phyloP scores from a whole-genome alignment of 2,888 invertebrate species.

The Clepsis dumicolana region DNA sequence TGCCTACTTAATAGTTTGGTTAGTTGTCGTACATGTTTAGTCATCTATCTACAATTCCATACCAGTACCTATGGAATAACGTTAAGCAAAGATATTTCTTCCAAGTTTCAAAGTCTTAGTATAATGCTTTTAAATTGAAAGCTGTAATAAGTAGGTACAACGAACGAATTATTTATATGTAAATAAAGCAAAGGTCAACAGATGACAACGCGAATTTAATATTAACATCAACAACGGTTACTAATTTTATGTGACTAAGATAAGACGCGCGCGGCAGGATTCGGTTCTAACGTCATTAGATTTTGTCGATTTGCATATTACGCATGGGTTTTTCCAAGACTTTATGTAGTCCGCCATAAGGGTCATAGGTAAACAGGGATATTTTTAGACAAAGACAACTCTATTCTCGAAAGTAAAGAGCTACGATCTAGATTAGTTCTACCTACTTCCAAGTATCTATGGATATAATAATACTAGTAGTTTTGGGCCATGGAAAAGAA shows the following conservation, averaged over 20 bases:
- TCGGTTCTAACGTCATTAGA: slow-evolving; percentile 22
- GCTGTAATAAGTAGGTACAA: slow-evolving; percentile 4
- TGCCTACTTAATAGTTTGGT: too few relatives aligned
- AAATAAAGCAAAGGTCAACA: slow-evolving; percentile 16
- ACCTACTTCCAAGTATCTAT: too few relatives aligned
- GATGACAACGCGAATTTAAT: slow-evolving; percentile 22
- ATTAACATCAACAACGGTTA: slow-evolving; percentile 20
- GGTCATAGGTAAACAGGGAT: background rate
- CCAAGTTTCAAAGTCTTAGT: background rate
- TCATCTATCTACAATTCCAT: too few relatives aligned
- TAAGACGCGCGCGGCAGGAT: slow-evolving; percentile 20
- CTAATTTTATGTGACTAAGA: slow-evolving; percentile 29
- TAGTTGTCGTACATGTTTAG: background rate
- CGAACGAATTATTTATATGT: slow-evolving; percentile 24
- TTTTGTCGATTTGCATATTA: slow-evolving; percentile 38
- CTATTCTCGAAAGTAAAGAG: too few relatives aligned
- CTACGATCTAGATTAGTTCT: too few relatives aligned
- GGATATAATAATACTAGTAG: too few relatives aligned
- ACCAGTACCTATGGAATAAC: background rate
- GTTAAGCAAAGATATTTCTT: slow-evolving; percentile 2
- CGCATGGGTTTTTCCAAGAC: slow-evolving; percentile 38
- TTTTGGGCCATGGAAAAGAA: too few relatives aligned
- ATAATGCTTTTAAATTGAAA: slow-evolving; percentile 6
- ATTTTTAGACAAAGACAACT: too few relatives aligned
- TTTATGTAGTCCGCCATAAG: slow-evolving; percentile 19